Evolutionary conservation across 2,113 vertebrate species (phyloP).

Genomic region (Sceloporus tristichus): DNA sequence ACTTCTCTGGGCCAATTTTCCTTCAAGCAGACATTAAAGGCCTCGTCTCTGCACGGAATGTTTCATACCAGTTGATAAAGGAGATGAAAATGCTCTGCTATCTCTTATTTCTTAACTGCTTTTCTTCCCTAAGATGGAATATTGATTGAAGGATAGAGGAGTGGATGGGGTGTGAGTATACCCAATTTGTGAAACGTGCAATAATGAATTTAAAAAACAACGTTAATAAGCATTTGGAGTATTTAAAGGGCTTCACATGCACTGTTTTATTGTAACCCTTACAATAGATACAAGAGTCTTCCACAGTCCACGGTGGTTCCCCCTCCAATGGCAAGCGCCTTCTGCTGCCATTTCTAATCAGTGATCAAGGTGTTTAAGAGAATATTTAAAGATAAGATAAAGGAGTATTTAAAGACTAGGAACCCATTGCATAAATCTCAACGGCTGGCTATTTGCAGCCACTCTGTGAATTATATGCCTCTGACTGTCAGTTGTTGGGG

Average conservation of each 20-base stretch:
- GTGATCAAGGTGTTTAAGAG: not conserved
- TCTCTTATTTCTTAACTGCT: constrained; percentile 57
- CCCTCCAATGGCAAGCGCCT: not conserved
- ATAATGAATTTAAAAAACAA: not conserved
- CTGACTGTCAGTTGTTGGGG: not conserved
- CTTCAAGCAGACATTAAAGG: constrained; percentile 61
- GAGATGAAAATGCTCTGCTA: constrained; percentile 28
- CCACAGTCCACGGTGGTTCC: not conserved
- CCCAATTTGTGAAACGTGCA: constrained; percentile 36
- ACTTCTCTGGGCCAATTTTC: constrained; percentile 61
- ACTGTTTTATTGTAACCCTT: not conserved
- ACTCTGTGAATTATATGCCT: not conserved
- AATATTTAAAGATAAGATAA: not conserved
- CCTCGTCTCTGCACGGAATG: constrained; percentile 30
- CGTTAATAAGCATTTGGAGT: not conserved
- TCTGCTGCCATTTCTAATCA: not conserved
- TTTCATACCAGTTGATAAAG: constrained; percentile 58
- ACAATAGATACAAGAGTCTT: not conserved
- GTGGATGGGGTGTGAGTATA: not conserved
- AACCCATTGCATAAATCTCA: no score
- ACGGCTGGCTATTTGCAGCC: no score
- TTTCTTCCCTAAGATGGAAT: constrained; percentile 53
- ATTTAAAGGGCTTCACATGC: not conserved
- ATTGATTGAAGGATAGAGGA: not conserved
- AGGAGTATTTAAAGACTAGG: no score